Evolutionary conservation across 2,113 vertebrate species (phyloP), one percentile per base, ranked within the genome.

Genomic region (Reinhardtius hippoglossoides): DNA sequence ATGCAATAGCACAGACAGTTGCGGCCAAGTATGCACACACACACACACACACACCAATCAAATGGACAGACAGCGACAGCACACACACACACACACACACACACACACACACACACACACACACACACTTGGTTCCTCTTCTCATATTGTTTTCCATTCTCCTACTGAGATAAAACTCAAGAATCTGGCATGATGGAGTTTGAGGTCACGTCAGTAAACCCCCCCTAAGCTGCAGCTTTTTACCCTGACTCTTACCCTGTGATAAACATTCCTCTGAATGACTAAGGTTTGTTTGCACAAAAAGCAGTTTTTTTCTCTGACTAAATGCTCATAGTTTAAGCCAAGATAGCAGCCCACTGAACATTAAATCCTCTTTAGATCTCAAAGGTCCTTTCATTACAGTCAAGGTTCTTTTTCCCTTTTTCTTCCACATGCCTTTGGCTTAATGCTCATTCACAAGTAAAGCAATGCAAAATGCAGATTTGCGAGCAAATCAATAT

Each of bases 81-180:
- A 27, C 12, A 31, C 40, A 42, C 69, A 4, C 35, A 18, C 48
- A 18, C 48, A 20, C 18, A 50, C 48, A 50, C 46, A 50, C 14
- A 44, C 42, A 54, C 20, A 54, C 52, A 21, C 52, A 54, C 56
- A 58, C 12, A 46, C 26, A 31, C 40, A 42, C 69, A 23, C 57
- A 42, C 48, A 65, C 14, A 74, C 52, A 58, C 64, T 31, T 12
- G 6, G 48, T 73, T 77, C 58, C 46, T 57, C 54, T 48, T 67
- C 72, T 78, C 74, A 58, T 79, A 79, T 83, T 87, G 86, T 90
- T 87, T 88, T 89, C 83, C 77, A 73, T 81, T 69, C 73, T 81
- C 78, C 80, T 82, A 84, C 83, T 59, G 72, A 86, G 75, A 74
- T 82, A 46, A 57, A 82, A 68, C 68, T 91, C 80, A 82, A 77